Percentiles rank a stretch among this genome's conserved stretches.
These are phyloP conservation scores for Alectura lathami DNA, from an alignment of 2,113 vertebrate species.

Conservation along the genomic window DNA sequence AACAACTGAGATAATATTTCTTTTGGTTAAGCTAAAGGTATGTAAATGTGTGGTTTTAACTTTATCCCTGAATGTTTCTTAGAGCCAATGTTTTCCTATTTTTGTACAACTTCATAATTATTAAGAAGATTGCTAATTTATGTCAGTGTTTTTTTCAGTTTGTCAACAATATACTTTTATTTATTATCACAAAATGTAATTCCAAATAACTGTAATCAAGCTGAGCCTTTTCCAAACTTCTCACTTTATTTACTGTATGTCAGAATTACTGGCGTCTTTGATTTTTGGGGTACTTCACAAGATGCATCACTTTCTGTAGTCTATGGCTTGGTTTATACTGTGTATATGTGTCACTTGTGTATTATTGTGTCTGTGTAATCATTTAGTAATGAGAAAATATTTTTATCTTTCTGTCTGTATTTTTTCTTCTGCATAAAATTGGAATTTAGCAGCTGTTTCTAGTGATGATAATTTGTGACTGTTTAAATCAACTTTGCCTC, in stretches of 20 bases:
- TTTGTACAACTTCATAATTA: background rate
- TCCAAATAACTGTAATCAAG: background rate
- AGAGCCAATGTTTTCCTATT: background rate
- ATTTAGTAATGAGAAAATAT: background rate
- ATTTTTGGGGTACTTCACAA: background rate
- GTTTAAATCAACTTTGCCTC: conserved; percentile 32
- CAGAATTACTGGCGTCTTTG: background rate
- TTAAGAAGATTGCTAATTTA: background rate
- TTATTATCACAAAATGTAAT: background rate
- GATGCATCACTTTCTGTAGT: background rate
- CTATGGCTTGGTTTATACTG: background rate
- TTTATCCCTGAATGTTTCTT: background rate
- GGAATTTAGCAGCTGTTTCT: background rate
- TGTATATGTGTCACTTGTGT: background rate
- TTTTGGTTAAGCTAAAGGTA: background rate
- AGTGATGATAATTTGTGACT: background rate
- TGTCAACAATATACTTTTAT: background rate
- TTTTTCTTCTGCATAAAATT: background rate
- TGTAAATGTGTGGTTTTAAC: background rate
- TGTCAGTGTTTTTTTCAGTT: background rate
- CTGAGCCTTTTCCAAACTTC: background rate
- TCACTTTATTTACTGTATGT: background rate
- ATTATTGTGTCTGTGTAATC: background rate
- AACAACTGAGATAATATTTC: conserved; percentile 6
- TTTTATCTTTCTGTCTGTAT: background rate